Evolutionary conservation across 2,113 vertebrate genomes (phyloP).

Genomic region (Campylomormyrus numenius): DNA sequence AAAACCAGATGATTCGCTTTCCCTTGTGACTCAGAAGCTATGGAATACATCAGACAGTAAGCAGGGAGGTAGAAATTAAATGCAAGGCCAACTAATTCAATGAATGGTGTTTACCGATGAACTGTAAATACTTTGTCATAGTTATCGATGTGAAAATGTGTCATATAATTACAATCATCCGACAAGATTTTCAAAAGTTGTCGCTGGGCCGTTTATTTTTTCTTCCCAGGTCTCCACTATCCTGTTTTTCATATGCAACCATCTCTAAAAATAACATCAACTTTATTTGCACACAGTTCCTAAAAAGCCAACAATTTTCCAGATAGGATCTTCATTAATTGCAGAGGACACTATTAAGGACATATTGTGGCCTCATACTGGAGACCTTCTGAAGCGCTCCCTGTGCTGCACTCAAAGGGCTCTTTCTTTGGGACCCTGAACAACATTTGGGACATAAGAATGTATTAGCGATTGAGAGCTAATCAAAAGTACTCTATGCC

Average conservation of each 20-base stretch:
- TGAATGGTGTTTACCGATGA: conserved; percentile 7
- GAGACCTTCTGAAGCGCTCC: conserved; percentile 37
- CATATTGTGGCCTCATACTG: conserved; percentile 35
- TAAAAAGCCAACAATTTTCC: conserved; percentile 33
- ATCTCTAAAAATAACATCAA: conserved; percentile 53
- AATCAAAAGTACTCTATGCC: conserved; percentile 32
- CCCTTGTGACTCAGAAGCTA: not conserved
- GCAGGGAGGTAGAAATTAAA: not conserved
- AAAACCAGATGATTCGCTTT: conserved; percentile 18
- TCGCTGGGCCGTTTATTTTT: conserved; percentile 14
- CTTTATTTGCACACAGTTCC: conserved; percentile 55
- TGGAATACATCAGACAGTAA: conserved; percentile 19
- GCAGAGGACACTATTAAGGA: conserved; percentile 48
- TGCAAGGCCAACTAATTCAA: conserved; percentile 29
- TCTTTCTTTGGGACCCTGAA: conserved; percentile 26
- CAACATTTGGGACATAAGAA: conserved; percentile 34
- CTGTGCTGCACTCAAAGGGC: conserved; percentile 32
- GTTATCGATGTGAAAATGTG: conserved; percentile 33
- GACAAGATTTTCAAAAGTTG: not conserved
- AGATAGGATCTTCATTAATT: conserved; percentile 54
- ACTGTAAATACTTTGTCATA: not conserved
- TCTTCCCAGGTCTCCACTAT: conserved; percentile 36
- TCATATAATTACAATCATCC: conserved; percentile 28
- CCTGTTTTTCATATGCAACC: conserved; percentile 40
- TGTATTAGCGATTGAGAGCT: conserved; percentile 37